Conservation (phyloP, 2,113 vertebrate genomes). For the Tragelaphus imberbis region DNA sequence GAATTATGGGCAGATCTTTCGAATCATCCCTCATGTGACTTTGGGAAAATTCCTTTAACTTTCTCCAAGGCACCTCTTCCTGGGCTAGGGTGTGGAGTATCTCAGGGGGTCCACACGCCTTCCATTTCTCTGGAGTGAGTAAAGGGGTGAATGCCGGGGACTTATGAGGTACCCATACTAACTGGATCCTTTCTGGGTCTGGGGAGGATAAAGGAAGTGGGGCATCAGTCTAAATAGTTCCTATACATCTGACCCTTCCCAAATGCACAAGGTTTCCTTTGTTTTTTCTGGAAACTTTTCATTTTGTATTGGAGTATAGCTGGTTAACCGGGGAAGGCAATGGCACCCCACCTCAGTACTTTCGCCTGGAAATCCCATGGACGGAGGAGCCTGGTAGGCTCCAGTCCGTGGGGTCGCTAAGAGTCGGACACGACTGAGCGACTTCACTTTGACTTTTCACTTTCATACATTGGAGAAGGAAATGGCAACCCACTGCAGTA, state of each 20-base stretch:
- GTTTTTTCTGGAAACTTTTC: neutral
- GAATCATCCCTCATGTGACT: neutral
- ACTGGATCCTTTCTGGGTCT: neutral
- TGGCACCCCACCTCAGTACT: too few relatives aligned
- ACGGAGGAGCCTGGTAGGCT: too few relatives aligned
- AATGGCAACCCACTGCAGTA: too few relatives aligned
- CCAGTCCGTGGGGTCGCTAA: too few relatives aligned
- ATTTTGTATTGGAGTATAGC: neutral
- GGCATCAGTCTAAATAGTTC: neutral
- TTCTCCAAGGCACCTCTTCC: neutral
- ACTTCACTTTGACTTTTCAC: too few relatives aligned
- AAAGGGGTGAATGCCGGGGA: neutral
- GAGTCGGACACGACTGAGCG: too few relatives aligned
- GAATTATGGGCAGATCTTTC: neutral
- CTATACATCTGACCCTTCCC: neutral
- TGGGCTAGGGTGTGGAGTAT: neutral
- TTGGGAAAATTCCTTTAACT: neutral
- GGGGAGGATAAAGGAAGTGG: neutral
- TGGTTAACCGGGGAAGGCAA: too few relatives aligned
- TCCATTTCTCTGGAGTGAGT: neutral
- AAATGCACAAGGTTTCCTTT: neutral
- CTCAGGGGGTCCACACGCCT: neutral
- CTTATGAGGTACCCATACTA: rapidly evolving
- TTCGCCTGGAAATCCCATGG: too few relatives aligned
- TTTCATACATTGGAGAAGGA: too few relatives aligned